Evolutionary conservation across 2,797 vertebrate species (phyloP), one percentile per base, ranked within the genome.

Genomic region (Podarcis siculus): DNA sequence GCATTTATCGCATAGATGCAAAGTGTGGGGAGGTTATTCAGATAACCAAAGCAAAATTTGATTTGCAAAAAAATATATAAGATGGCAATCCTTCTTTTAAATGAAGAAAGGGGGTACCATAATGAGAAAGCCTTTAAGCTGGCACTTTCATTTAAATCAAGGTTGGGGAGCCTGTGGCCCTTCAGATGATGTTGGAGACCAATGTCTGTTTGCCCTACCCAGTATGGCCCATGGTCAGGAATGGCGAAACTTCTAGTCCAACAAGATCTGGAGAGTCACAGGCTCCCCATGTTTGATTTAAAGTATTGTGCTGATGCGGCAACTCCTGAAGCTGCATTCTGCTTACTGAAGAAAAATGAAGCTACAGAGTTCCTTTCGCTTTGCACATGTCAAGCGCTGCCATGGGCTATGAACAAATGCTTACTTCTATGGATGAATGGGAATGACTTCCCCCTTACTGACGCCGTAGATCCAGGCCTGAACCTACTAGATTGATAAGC

Each of bases 61-160:
- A 91, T 92, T 89, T 94, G 69, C 49, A 79, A 78, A 77, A 91
- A 87, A 90, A 55, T 94, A 90, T 94, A 90, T 90, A 72, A 93
- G 75, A 87, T 91, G 90, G 75, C 77, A 88, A 86, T 82, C 72
- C 76, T 83, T 91, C 42, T 39, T 49, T 27, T 82, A 78, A 45
- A 83, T 87, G n/a, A 69, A 89, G 92, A 77, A 78, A 15, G 49
- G 49, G 49, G 49, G 82, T 78, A 78, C 72, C 19, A 1, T 92
- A 93, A 93, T 93, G 92, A 94, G 89, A 64, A 88, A 86, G 88
- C 86, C 89, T 90, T 89, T 90, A 72, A 83, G 66, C 23, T 82
- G 23, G 66, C 64, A 61, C 35, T 55, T 85, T 82, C 45, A 88
- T 84, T 88, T 91, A 88, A 92, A 90, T 19, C 61, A 64, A 19